A percentile compares a stretch with the other conserved stretches of the same genome.
phyloP scores from a whole-genome alignment of 1,140 invertebrate genomes.

The Dinoponera quadriceps region DNA sequence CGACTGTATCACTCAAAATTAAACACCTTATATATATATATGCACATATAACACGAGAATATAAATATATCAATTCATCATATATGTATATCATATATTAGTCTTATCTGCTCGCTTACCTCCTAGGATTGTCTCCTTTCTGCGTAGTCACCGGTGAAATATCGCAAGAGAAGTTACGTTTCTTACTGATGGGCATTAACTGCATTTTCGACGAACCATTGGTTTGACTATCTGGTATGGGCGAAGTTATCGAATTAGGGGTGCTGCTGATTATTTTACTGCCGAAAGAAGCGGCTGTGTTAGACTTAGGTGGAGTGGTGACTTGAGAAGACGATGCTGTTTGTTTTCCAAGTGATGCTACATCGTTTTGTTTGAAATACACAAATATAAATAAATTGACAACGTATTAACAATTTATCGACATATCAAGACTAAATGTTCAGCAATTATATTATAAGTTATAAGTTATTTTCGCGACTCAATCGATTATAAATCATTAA shows the following conservation, averaged over 20 bases:
- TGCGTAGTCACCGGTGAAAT: slow-evolving; percentile 80
- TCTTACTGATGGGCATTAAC: slow-evolving; percentile 40
- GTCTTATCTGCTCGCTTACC: slow-evolving; percentile 47
- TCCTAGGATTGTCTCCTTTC: slow-evolving; percentile 69
- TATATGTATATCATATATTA: too few species aligned
- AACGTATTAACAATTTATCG: not conserved
- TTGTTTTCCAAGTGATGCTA: slow-evolving; percentile 61
- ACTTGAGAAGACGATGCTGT: not conserved
- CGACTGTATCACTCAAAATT: too few species aligned
- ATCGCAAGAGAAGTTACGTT: slow-evolving; percentile 72
- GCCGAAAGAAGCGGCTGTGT: slow-evolving; percentile 17
- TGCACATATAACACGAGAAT: too few species aligned
- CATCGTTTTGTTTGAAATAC: slow-evolving; percentile 2
- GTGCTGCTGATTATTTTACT: slow-evolving; percentile 77
- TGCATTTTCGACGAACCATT: not conserved
- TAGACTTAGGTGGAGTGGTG: slow-evolving; percentile 67
- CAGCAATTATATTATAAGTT: not conserved
- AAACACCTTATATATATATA: too few species aligned
- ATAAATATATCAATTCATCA: too few species aligned
- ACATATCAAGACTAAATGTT: too few species aligned
- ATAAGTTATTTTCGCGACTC: not conserved
- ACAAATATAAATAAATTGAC: slow-evolving; percentile 16
- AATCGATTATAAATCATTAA: too few species aligned
- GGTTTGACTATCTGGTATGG: slow-evolving; percentile 76
- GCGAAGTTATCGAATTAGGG: slow-evolving; percentile 76